Conservation (phyloP, 2,113 vertebrate species). For the Sigmodon hispidus region DNA sequence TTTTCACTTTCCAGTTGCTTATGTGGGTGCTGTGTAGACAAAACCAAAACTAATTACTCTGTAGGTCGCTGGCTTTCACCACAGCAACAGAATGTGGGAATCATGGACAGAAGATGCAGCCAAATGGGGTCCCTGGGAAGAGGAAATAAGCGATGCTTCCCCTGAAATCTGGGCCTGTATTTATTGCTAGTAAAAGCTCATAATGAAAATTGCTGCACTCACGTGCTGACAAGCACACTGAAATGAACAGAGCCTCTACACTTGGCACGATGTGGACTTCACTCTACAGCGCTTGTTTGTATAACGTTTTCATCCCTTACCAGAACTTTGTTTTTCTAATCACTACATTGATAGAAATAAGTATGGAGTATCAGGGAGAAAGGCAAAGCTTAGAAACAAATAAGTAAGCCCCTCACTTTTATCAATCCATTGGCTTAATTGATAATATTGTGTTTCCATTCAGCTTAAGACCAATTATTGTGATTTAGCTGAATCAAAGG, state of each 20-base stretch:
- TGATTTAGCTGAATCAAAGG: conserved; percentile 62
- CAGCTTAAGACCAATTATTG: conserved; percentile 67
- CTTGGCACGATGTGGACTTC: conserved; percentile 48
- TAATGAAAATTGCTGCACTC: conserved; percentile 73
- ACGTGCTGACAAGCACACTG: conserved; percentile 48
- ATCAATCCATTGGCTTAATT: conserved; percentile 64
- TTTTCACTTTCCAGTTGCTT: conserved; percentile 74
- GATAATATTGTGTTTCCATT: conserved; percentile 63
- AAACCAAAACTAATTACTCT: conserved; percentile 76
- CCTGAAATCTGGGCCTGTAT: conserved; percentile 60
- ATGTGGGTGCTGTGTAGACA: conserved; percentile 71
- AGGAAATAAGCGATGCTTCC: conserved; percentile 66
- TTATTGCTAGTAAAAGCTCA: conserved; percentile 74
- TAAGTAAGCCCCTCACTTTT: conserved; percentile 51
- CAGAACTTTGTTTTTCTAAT: conserved; percentile 78
- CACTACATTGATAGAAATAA: conserved; percentile 72
- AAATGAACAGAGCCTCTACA: conserved; percentile 55
- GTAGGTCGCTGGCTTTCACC: conserved; percentile 71
- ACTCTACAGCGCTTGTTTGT: conserved; percentile 61
- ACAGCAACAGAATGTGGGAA: conserved; percentile 70
- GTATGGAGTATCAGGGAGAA: conserved; percentile 62
- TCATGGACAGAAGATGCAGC: conserved; percentile 61
- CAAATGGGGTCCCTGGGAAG: conserved; percentile 71
- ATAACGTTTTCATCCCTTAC: conserved; percentile 62
- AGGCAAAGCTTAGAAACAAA: conserved; percentile 72